Percentiles rank a stretch among this genome's conserved stretches.
These are phyloP conservation scores for Megaptera novaeangliae DNA, from an alignment of 2,113 vertebrate genomes.

Conservation along the genomic window DNA sequence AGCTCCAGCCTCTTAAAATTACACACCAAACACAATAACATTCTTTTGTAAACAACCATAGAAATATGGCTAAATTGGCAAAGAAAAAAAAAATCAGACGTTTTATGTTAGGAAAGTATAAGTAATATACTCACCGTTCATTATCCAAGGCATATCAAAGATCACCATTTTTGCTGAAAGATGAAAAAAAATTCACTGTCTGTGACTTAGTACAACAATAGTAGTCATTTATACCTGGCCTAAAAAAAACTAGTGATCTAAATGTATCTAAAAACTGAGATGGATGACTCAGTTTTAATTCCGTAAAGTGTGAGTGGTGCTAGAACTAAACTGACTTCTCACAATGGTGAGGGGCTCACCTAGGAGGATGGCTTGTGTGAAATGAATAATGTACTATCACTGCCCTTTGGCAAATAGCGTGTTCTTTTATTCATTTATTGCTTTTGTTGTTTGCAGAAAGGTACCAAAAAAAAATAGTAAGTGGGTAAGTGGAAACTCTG, in stretches of 20 bases:
- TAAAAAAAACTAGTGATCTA: neutral
- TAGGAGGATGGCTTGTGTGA: neutral
- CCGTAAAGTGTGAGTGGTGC: neutral
- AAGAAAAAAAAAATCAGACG: neutral
- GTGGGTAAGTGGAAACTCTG: neutral
- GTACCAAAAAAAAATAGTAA: conserved; percentile 31
- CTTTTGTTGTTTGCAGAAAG: conserved; percentile 9
- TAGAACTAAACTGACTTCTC: neutral
- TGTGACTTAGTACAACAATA: neutral
- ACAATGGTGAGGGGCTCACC: neutral
- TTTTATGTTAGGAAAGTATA: neutral
- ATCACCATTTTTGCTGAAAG: conserved; percentile 96
- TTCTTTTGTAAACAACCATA: neutral
- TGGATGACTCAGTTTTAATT: neutral
- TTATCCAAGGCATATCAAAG: conserved; percentile 99
- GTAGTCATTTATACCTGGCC: neutral
- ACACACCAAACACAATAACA: neutral
- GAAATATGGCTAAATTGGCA: neutral
- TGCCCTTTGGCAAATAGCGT: neutral
- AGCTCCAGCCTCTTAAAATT: neutral
- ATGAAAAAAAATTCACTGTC: conserved; percentile 39
- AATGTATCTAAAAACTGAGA: neutral
- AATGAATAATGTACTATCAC: neutral
- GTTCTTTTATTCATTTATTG: neutral
- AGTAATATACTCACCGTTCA: conserved; percentile 90